Evolutionary conservation across 2,797 vertebrate genomes (phyloP).

Genomic region (Spondyliosoma cantharus): DNA sequence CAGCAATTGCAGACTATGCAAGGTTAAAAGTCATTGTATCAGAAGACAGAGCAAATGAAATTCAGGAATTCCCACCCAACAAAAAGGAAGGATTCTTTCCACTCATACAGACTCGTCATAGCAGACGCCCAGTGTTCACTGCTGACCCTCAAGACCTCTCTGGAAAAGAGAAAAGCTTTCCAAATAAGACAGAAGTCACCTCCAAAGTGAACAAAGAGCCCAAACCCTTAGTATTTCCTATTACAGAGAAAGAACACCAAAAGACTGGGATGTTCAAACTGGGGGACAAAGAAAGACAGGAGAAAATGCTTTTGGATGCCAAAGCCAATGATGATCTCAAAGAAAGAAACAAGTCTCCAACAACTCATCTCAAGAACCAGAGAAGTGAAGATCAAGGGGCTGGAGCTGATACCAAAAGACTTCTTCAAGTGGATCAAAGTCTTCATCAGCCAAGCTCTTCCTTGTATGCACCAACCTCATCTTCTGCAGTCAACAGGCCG

Average conservation of each 20-base stretch:
- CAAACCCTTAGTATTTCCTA: slow-evolving; percentile 75
- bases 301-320: slow-evolving; percentile 49
- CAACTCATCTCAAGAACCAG: slow-evolving; percentile 30
- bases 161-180: slow-evolving; percentile 61
- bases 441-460: slow-evolving; percentile 23
- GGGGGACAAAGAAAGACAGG: slow-evolving; percentile 75
- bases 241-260: slow-evolving; percentile 78
- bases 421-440: slow-evolving; percentile 22
- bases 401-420: slow-evolving; percentile 17
- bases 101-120: slow-evolving; percentile 76
- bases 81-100: slow-evolving; percentile 83
- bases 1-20: slow-evolving; percentile 85
- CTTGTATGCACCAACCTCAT: slow-evolving; percentile 30
- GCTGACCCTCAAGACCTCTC: slow-evolving; percentile 56
- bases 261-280: slow-evolving; percentile 82
- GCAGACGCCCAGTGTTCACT: slow-evolving; percentile 77
- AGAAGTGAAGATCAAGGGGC: slow-evolving; percentile 20
- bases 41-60: slow-evolving; percentile 66
- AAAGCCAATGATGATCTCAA: slow-evolving; percentile 41
- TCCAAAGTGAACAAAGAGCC: slow-evolving; percentile 72
- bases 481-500: slow-evolving; percentile 23
- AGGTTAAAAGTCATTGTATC: slow-evolving; percentile 85
- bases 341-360: slow-evolving; percentile 35
- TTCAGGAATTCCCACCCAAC: slow-evolving; percentile 75
- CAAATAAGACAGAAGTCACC: slow-evolving; percentile 64